Conservation (phyloP, 1,140 invertebrate genomes). For the Anadara kagoshimensis region DNA sequence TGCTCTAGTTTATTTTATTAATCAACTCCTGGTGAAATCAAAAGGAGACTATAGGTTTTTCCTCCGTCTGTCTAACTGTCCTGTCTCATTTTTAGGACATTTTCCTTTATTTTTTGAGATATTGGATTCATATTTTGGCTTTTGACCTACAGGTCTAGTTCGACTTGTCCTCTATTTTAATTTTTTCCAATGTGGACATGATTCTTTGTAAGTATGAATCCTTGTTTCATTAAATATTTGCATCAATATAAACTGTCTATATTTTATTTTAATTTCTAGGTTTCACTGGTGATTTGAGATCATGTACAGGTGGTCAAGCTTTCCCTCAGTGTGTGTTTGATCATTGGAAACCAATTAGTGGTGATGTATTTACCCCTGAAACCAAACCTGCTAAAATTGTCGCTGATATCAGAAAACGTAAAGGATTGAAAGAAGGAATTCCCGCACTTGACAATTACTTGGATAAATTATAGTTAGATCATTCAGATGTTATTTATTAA, state of each 20-base stretch:
- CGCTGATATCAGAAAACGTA: constrained; percentile 97
- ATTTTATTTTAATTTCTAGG: constrained; percentile 71
- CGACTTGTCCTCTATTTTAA: no score
- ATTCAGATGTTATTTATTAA: background rate
- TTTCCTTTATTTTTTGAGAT: no score
- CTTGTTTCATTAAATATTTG: no score
- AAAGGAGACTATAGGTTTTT: no score
- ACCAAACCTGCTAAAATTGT: constrained; percentile 90
- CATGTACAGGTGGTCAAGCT: constrained; percentile 99
- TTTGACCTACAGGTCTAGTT: no score
- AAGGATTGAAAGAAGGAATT: constrained; percentile 95
- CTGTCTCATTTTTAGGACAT: no score
- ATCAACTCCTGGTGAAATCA: no score
- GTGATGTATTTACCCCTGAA: constrained; percentile 89
- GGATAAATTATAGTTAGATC: constrained; percentile 68
- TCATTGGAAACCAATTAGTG: constrained; percentile 98
- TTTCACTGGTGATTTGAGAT: constrained; percentile 98
- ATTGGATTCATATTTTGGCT: no score
- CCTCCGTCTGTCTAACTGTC: no score
- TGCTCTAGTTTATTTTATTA: no score
- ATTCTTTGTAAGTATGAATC: no score
- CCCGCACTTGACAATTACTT: constrained; percentile 70
- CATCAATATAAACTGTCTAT: background rate
- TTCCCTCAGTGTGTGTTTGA: constrained; percentile 99
- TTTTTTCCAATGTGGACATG: no score